Evolutionary conservation across 2,888 invertebrate genomes (phyloP), one percentile per base, ranked within the genome.

Genomic region (Aphrophora alni): DNA sequence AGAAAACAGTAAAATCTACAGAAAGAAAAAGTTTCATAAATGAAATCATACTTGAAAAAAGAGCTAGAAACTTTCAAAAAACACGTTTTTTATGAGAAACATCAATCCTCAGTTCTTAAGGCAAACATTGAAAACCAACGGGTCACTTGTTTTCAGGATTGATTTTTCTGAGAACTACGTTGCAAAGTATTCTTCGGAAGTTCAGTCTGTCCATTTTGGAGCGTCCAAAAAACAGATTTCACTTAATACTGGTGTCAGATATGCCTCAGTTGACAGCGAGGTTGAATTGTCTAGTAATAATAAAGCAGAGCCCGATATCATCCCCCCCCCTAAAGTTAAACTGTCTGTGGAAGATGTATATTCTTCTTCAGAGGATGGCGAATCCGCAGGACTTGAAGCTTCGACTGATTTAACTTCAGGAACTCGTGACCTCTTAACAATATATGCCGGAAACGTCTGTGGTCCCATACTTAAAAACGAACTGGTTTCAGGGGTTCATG

Each of bases 141-240:
- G 26, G 25, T 27, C 27, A 44, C 25, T 75, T 14, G 26, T 75
- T 27, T 24, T 75, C 8, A 75, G 12, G 0, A 24, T 75, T 17
- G 75, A 75, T 27, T 75, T 75, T 59, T 75, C 75, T 26, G 33
- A 75, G 51, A 75, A 75, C 33, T 75, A 75, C 38, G 8, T 51
- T 1, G 51, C 51, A 25, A 75, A 75, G 27, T 74, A 14, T n/a
- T 0, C 33, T 0, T 12, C 33, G 1, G 75, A 75, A 51, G 38
- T 51, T 17, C 75, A 75, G 26, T 75, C 75, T 2, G 24, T 75
- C 24, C 75, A 75, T 51, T 75, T 75, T 17, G 75, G 75, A 3
- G 75, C 75, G 0, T 51, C 51, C 0, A 75, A 75, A 38, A 24
- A 38, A 26, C 75, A 51, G 59, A 75, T 75, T 68, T 24, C 21